Percentiles rank a stretch among this genome's conserved stretches.
phyloP scores from a whole-genome alignment of 2,113 vertebrate species.

The Nannobrachium achirus region DNA sequence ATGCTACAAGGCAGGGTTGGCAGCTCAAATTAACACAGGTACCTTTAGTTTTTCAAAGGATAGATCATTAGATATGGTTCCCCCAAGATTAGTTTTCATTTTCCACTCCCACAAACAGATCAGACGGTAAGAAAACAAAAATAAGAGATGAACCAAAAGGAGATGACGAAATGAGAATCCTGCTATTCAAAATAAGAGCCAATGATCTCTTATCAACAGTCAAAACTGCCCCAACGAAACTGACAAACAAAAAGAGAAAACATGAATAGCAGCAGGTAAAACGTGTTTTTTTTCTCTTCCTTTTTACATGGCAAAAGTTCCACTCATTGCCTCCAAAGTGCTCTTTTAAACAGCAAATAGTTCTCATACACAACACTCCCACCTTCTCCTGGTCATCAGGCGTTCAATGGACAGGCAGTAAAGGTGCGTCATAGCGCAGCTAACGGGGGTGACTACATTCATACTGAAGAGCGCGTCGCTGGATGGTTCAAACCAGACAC shows the following conservation, averaged over 20 bases:
- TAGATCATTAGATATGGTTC: slow-evolving; percentile 20
- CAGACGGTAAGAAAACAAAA: not conserved
- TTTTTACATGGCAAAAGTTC: slow-evolving; percentile 78
- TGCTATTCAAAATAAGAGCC: slow-evolving; percentile 49
- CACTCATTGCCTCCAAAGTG: slow-evolving; percentile 93
- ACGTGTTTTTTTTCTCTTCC: slow-evolving; percentile 46
- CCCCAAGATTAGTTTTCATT: slow-evolving; percentile 19
- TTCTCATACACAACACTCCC: slow-evolving; percentile 81
- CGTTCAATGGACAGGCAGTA: slow-evolving; percentile 82
- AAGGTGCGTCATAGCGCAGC: slow-evolving; percentile 69
- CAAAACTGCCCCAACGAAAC: slow-evolving; percentile 53
- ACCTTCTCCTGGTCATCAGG: slow-evolving; percentile 81
- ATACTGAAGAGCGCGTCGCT: slow-evolving; percentile 50
- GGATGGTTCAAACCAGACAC: slow-evolving; percentile 31
- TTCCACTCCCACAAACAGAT: slow-evolving; percentile 8
- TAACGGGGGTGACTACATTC: slow-evolving; percentile 65
- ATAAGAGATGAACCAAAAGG: not conserved
- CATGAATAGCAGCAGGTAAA: slow-evolving; percentile 90
- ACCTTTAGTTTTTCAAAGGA: not conserved
- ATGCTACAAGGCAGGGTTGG: slow-evolving; percentile 92
- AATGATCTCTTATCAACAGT: slow-evolving; percentile 20
- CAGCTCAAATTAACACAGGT: slow-evolving; percentile 44
- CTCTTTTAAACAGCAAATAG: slow-evolving; percentile 86
- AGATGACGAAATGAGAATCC: slow-evolving; percentile 13
- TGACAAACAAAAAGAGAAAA: slow-evolving; percentile 63